Evolutionary conservation across 2,797 vertebrate species (phyloP).

Genomic region (Mustela erminea): DNA sequence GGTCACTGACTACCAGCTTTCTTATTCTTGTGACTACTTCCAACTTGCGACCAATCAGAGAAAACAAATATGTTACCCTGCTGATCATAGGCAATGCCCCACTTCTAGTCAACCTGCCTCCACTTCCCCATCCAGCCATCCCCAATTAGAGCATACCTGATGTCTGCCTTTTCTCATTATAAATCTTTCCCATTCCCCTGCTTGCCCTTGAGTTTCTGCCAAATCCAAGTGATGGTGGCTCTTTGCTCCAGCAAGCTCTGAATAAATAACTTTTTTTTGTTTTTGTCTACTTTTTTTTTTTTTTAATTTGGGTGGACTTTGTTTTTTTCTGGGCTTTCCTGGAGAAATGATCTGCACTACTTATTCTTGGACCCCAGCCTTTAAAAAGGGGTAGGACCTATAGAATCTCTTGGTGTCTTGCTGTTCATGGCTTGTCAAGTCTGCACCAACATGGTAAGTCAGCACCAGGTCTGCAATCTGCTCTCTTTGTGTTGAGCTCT

Average conservation of each 20-base stretch:
- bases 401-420: neutral
- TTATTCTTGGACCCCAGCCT: neutral
- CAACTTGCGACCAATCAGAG: neutral
- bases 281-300: neutral
- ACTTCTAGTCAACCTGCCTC: neutral
- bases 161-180: neutral
- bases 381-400: neutral
- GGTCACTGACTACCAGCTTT: no score
- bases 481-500: neutral
- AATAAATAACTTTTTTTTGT: neutral
- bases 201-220: neutral
- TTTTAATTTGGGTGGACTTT: neutral
- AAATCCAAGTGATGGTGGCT: neutral
- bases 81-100: neutral
- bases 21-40: neutral
- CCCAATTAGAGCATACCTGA: neutral
- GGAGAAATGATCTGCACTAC: neutral
- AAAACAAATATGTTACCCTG: neutral
- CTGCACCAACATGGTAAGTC: fast-evolving
- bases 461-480: neutral
- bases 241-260: neutral
- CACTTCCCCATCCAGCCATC: neutral
- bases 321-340: neutral
- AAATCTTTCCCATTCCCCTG: neutral
- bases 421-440: neutral